Conservation (phyloP, 2,113 vertebrate genomes). For the Sardina pilchardus region DNA sequence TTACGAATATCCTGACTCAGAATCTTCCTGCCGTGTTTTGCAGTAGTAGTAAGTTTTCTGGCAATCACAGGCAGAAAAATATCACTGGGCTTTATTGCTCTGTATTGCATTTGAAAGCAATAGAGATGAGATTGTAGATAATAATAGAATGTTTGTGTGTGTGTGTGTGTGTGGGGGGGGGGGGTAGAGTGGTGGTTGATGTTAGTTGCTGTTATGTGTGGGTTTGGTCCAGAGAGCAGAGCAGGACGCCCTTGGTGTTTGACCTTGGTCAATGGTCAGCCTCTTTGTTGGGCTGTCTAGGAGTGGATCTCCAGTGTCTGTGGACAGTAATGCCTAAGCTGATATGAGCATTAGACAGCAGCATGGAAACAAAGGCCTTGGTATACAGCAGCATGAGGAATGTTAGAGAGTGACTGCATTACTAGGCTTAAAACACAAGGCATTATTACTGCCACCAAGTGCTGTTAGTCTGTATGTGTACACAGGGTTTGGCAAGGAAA, state of each 20-base stretch:
- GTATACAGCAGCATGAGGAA: too few relatives aligned
- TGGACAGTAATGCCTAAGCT: background rate
- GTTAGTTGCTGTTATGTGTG: too few relatives aligned
- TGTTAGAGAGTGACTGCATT: too few relatives aligned
- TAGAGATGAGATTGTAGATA: background rate
- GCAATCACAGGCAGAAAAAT: background rate
- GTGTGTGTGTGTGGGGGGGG: background rate
- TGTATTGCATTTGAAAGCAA: background rate
- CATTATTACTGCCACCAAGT: too few relatives aligned
- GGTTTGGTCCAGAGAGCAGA: too few relatives aligned
- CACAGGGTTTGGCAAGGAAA: too few relatives aligned
- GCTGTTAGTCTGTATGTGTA: too few relatives aligned
- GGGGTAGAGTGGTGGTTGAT: background rate
- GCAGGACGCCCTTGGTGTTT: background rate
- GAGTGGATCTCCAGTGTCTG: background rate
- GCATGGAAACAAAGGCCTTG: too few relatives aligned
- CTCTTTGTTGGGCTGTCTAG: background rate
- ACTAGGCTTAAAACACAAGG: too few relatives aligned
- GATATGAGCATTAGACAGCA: background rate
- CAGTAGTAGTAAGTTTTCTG: conserved; percentile 5
- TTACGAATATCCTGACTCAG: background rate
- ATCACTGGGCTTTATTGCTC: background rate
- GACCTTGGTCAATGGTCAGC: too few relatives aligned
- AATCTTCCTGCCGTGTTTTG: background rate
- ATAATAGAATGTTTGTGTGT: background rate